Evolutionary conservation across 1,140 invertebrate species (phyloP).

Genomic region (Lordiphosa mommai): DNA sequence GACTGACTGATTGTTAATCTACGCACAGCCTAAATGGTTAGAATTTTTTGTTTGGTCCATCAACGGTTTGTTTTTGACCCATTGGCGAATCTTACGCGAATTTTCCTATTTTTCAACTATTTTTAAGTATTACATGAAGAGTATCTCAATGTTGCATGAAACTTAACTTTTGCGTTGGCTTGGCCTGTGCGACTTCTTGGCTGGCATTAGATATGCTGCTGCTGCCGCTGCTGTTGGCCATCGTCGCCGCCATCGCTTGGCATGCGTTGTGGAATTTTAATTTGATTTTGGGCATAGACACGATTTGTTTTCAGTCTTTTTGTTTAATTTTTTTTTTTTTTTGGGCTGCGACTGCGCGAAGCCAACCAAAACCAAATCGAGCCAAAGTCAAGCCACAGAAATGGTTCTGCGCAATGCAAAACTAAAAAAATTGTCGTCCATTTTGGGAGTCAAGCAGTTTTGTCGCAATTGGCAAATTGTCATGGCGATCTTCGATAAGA

Average conservation of each 20-base stretch:
- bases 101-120: too few species aligned
- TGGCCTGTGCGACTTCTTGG: constrained; percentile 62
- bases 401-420: constrained; percentile 18
- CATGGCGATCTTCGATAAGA: constrained; percentile 6
- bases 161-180: neutral
- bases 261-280: constrained; percentile 77
- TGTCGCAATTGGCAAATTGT: constrained; percentile 28
- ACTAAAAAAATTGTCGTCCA: constrained; percentile 33
- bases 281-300: constrained; percentile 74
- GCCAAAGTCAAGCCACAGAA: constrained; percentile 5
- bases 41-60: too few species aligned
- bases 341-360: constrained; percentile 52
- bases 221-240: constrained; percentile 12
- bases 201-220: constrained; percentile 61
- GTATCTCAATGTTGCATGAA: too few species aligned
- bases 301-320: constrained; percentile 51
- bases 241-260: constrained; percentile 32
- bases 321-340: neutral
- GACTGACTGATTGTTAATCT: too few species aligned
- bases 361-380: constrained; percentile 35
- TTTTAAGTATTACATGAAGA: too few species aligned
- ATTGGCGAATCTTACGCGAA: too few species aligned
- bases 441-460: constrained; percentile 11
- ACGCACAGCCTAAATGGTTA: too few species aligned
- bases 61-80: too few species aligned